Conservation (phyloP, 2,113 vertebrate genomes). For the Hippocampus comes region DNA sequence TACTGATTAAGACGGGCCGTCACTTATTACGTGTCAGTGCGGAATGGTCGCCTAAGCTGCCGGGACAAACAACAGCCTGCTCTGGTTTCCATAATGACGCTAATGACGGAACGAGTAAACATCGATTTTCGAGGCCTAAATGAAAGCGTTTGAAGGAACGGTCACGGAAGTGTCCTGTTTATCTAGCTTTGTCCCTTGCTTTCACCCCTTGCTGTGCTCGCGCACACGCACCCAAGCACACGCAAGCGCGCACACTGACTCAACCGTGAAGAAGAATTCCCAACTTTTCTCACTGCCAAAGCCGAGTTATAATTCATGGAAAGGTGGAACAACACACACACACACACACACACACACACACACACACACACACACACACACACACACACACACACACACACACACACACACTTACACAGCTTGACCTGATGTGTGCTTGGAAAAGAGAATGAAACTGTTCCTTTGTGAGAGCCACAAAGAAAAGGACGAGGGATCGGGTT, state of each 20-base stretch:
- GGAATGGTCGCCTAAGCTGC: slow-evolving; percentile 38
- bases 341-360: slow-evolving; percentile 9
- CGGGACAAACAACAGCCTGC: slow-evolving; percentile 31
- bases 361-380: slow-evolving; percentile 9
- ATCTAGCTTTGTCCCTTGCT: slow-evolving; percentile 35
- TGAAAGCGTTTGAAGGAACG: slow-evolving; percentile 15
- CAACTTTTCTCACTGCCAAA: slow-evolving; percentile 49
- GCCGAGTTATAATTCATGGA: slow-evolving; percentile 59
- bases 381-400: not conserved
- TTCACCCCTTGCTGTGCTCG: slow-evolving; percentile 28
- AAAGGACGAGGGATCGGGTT: slow-evolving; percentile 68
- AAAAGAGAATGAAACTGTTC: slow-evolving; percentile 68
- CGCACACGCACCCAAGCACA: slow-evolving; percentile 1
- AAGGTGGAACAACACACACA: slow-evolving; percentile 39
- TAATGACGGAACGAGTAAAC: slow-evolving; percentile 34
- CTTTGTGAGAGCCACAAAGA: slow-evolving; percentile 63
- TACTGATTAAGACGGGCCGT: slow-evolving; percentile 66
- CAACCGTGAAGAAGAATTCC: slow-evolving; percentile 56
- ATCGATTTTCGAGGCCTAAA: slow-evolving; percentile 31
- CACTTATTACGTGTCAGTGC: slow-evolving; percentile 66
- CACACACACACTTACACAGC: slow-evolving; percentile 19
- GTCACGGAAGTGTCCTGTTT: slow-evolving; percentile 38
- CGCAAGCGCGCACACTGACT: slow-evolving; percentile 43
- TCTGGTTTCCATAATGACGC: slow-evolving; percentile 33
- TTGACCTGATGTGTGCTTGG: slow-evolving; percentile 60